A percentile compares a stretch with the other conserved stretches of the same genome.
Conservation (phyloP, 1,140 invertebrate species). For the Yoshiicerus persimilis region DNA sequence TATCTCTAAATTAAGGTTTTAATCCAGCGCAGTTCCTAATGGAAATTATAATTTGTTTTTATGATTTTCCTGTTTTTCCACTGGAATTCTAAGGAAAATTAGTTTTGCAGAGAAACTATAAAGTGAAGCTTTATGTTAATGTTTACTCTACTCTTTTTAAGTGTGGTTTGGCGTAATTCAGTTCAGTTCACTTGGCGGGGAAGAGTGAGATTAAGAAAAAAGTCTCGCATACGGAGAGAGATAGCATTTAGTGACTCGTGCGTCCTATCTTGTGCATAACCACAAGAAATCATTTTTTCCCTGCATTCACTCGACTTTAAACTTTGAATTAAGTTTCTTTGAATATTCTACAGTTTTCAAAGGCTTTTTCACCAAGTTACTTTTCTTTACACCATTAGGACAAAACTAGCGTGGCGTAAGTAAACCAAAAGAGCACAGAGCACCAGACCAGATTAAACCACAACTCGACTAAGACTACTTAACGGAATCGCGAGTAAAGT, state of each 20-base stretch:
- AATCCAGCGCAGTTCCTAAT: not conserved
- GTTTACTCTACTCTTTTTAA: not conserved
- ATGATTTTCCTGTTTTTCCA: not conserved
- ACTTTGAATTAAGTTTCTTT: not conserved
- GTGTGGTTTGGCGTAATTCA: not conserved
- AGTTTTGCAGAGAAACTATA: not conserved
- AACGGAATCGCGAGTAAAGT: not conserved
- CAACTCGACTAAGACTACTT: not conserved
- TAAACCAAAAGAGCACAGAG: not conserved
- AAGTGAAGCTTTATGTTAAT: not conserved
- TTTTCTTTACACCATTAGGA: not conserved
- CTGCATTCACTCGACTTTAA: not conserved
- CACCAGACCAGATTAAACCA: not conserved
- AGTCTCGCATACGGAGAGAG: not conserved
- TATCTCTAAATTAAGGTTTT: not conserved
- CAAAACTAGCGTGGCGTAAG: not conserved
- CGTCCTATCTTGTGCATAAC: not conserved
- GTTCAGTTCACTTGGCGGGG: not conserved
- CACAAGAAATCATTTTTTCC: not conserved
- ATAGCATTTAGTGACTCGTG: not conserved
- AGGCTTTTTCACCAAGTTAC: not conserved
- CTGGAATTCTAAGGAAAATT: not conserved
- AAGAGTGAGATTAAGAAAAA: not conserved
- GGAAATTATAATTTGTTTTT: not conserved
- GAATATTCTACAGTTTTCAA: not conserved